Evolutionary conservation across 1,140 invertebrate genomes (phyloP).

Genomic region (Heliconius himera): DNA sequence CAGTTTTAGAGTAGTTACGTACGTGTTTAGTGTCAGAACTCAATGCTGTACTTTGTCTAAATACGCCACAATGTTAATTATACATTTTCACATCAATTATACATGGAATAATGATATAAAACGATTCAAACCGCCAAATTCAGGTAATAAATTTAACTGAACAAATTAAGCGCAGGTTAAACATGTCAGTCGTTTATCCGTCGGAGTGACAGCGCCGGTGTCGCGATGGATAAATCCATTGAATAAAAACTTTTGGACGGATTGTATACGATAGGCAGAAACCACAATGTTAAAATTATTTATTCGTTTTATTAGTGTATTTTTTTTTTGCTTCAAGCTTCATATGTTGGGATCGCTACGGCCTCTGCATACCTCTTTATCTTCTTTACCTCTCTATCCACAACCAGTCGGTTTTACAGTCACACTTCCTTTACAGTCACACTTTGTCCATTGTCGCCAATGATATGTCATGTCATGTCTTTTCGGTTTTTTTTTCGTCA

Average conservation of each 20-base stretch:
- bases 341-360: not conserved
- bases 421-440: too few relatives aligned
- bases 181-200: conserved; percentile 6
- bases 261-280: not conserved
- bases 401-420: too few relatives aligned
- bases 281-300: not conserved
- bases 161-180: conserved; percentile 20
- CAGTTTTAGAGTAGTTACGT: not conserved
- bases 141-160: not conserved
- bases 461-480: too few relatives aligned
- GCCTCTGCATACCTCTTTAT: too few relatives aligned
- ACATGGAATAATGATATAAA: not conserved
- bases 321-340: not conserved
- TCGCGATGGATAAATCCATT: not conserved
- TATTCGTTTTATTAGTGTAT: not conserved
- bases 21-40: too few relatives aligned
- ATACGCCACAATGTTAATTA: not conserved
- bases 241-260: not conserved
- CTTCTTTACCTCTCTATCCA: too few relatives aligned
- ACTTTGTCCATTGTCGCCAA: too few relatives aligned
- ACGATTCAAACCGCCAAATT: not conserved
- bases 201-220: conserved; percentile 13
- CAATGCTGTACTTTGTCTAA: too few relatives aligned
- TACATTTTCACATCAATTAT: not conserved
- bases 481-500: too few relatives aligned